Evolutionary conservation across 2,113 vertebrate species (phyloP).

Genomic region (Bubo scandiacus): DNA sequence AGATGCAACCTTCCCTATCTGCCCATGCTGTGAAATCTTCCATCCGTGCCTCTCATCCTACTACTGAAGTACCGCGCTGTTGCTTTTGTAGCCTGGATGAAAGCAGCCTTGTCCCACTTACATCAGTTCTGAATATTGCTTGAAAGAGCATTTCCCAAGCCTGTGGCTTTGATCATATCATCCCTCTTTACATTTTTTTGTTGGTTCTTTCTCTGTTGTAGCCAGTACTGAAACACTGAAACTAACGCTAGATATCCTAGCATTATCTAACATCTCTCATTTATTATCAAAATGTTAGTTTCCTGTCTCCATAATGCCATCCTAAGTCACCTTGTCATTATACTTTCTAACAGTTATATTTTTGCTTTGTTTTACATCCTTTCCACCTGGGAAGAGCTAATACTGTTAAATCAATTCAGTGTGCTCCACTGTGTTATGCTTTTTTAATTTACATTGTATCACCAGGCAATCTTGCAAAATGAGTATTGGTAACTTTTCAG

Average conservation of each 20-base stretch:
- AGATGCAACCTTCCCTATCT: neutral
- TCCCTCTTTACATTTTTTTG: neutral
- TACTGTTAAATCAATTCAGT: neutral
- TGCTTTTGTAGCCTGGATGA: neutral
- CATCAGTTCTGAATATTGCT: neutral
- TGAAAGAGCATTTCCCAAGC: slow-evolving; percentile 15
- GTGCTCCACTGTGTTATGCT: neutral
- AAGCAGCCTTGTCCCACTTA: slow-evolving; percentile 26
- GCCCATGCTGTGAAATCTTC: neutral
- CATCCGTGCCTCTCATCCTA: neutral
- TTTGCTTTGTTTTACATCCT: neutral
- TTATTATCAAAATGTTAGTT: neutral
- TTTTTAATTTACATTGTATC: neutral
- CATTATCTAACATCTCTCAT: neutral
- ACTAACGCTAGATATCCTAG: neutral
- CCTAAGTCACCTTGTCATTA: neutral
- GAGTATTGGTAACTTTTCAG: neutral
- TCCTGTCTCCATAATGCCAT: neutral
- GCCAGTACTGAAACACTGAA: neutral
- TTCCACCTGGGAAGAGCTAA: neutral
- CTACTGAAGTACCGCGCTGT: neutral
- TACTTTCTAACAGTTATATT: neutral
- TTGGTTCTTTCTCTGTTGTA: neutral
- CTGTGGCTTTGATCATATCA: slow-evolving; percentile 16
- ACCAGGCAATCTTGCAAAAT: neutral